These are phyloP conservation scores for Lasioglossum morio DNA, from an alignment of 2,888 invertebrate genomes.

Conservation along the genomic window DNA sequence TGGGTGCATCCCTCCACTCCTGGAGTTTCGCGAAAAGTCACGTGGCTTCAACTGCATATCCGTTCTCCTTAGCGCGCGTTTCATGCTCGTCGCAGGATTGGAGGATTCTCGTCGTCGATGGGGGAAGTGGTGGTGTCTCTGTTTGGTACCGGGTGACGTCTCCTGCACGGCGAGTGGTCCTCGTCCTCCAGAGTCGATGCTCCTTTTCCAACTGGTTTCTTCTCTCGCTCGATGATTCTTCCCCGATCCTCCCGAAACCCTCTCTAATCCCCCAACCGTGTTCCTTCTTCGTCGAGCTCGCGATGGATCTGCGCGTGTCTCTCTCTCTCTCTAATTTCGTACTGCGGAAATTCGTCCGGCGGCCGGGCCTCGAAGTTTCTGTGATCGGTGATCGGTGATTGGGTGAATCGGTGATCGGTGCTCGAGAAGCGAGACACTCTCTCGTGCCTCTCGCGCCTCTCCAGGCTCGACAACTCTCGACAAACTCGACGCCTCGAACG, in stretches of 20 bases:
- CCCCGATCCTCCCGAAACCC: not conserved
- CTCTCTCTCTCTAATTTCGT: constrained; percentile 14
- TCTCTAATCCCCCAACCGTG: not conserved
- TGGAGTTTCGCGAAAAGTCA: constrained; percentile 25
- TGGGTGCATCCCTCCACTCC: not conserved
- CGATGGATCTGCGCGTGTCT: not conserved
- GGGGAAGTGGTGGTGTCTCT: constrained; percentile 11
- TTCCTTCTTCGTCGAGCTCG: not conserved
- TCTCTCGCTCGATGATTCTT: not conserved
- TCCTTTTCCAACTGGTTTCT: not conserved
- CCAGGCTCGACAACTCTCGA: not conserved
- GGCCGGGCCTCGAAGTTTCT: constrained; percentile 12
- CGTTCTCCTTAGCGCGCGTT: constrained; percentile 22
- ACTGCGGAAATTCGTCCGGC: constrained; percentile 29
- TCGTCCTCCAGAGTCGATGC: not conserved
- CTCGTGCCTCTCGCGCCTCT: not conserved
- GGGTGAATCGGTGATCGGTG: not conserved
- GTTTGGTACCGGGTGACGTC: not conserved
- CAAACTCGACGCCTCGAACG: not conserved
- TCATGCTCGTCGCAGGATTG: constrained; percentile 19
- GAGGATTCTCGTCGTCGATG: constrained; percentile 22
- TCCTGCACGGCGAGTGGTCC: constrained; percentile 3
- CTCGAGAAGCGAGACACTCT: not conserved
- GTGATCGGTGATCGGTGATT: not conserved
- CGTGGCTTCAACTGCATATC: constrained; percentile 34